Evolutionary conservation across 2,797 vertebrate genomes (phyloP).

Genomic region (Lagocephalus sceleratus): DNA sequence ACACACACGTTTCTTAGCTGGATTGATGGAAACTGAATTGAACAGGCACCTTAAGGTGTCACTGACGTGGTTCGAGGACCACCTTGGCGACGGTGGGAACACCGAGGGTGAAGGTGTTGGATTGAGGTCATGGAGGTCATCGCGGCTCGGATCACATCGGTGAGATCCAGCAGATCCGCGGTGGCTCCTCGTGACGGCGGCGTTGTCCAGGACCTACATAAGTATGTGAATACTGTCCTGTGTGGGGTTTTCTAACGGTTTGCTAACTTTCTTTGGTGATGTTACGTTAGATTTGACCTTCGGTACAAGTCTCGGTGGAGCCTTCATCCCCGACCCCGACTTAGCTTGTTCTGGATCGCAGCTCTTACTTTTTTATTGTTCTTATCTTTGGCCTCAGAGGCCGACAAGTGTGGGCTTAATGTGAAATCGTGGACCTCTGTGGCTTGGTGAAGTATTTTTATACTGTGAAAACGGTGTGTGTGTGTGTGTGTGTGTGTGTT

Average conservation of each 20-base stretch:
- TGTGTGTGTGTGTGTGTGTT: conserved; percentile 3
- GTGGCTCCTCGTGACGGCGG: neutral
- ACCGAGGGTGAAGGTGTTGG: conserved; percentile 8
- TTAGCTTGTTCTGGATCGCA: conserved; percentile 30
- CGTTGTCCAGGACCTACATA: conserved; percentile 15
- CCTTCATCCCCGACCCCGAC: conserved; percentile 6
- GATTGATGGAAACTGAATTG: neutral
- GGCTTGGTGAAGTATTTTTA: conserved; percentile 57
- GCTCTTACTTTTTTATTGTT: conserved; percentile 23
- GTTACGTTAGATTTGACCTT: conserved; percentile 7
- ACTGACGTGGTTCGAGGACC: neutral
- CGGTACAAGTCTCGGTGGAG: conserved; percentile 6
- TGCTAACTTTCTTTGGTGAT: conserved; percentile 7
- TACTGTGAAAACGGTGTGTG: conserved; percentile 62
- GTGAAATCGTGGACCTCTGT: conserved; percentile 53
- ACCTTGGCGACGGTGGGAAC: conserved; percentile 5
- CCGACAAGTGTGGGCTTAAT: conserved; percentile 41
- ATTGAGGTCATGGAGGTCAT: neutral
- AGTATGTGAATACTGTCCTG: conserved; percentile 34
- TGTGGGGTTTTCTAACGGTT: conserved; percentile 34
- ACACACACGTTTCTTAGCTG: neutral
- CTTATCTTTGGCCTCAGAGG: conserved; percentile 32
- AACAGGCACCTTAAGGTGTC: too few species aligned
- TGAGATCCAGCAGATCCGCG: neutral
- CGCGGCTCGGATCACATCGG: neutral